Evolutionary conservation across 2,888 invertebrate genomes (phyloP), one percentile per base, ranked within the genome.

Genomic region (Aporophyla nigra): DNA sequence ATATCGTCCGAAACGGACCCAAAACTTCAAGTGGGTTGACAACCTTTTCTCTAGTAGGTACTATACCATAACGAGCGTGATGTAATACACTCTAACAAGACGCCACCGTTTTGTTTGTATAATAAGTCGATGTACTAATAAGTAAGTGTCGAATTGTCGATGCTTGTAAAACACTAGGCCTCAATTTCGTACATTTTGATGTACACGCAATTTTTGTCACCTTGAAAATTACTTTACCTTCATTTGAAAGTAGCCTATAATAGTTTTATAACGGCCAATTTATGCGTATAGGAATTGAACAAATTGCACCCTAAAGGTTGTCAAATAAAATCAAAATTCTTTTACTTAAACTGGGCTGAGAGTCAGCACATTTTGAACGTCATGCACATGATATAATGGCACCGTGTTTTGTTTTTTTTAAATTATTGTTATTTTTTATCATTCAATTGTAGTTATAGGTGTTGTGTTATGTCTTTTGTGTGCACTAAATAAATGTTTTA

Each of bases 51-150:
- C 12, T 76, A 40, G 68, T 59, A 53, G 6, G 24, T 75, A 33
- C 54, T 77, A 24, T 51, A 59, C 65, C 59, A 66, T 62, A 80
- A 66, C 59, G 5, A 67, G 54, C 19, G 61, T 78, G 72, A 83
- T 24, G 81, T 62, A 73, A 82, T 70, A 59, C 33, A 21, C 53
- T 66, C 79, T 81, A 81, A 78, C 79, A 73, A 73, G 59, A 49
- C 43, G 58, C 56, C 40, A 54, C 9, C 51, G n/a, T 56, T 56
- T 56, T 82, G 70, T 78, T 81, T 81, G 69, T 73, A 83, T 78
- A 78, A 72, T 66, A 83, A 66, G 33, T 33, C 84, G 40, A 81
- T 83, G 79, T 62, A 58, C 83, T 78, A 83, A 73, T 70, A 54
- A 70, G 70, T 62, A 51, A 70, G 58, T 71, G 76, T 78, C 59